These are phyloP conservation scores for Caenorhabditis macrosperma DNA, from an alignment of 2,888 invertebrate genomes.

Conservation along the genomic window DNA sequence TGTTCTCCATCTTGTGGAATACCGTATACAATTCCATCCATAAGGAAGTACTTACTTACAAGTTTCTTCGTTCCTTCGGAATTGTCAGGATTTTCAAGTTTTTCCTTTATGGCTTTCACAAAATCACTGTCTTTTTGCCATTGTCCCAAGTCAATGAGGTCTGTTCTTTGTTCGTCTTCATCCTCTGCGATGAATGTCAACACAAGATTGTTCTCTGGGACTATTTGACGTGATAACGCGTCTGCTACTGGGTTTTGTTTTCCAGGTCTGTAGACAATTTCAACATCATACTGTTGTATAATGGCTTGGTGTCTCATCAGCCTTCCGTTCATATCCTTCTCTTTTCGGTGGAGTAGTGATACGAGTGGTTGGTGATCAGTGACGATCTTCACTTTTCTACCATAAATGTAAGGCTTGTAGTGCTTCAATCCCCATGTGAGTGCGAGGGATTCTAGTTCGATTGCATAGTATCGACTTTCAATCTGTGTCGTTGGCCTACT, in stretches of 20 bases:
- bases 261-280: conserved; percentile 43
- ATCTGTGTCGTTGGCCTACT: conserved; percentile 20
- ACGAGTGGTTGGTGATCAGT: conserved; percentile 24
- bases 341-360: conserved; percentile 13
- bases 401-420: conserved; percentile 47
- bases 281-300: background rate
- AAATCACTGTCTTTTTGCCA: too few relatives aligned
- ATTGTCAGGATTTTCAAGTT: too few relatives aligned
- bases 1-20: too few relatives aligned
- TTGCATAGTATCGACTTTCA: conserved; percentile 36
- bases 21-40: too few relatives aligned
- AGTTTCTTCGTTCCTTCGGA: too few relatives aligned
- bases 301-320: conserved; percentile 3
- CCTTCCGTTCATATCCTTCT: conserved; percentile 12
- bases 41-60: too few relatives aligned
- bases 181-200: too few relatives aligned
- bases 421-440: conserved; percentile 25
- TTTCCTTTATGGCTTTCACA: too few relatives aligned
- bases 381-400: conserved; percentile 10
- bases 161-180: too few relatives aligned
- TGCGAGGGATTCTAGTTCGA: conserved; percentile 56
- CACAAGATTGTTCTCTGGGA: too few relatives aligned
- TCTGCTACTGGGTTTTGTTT: conserved; percentile 48
- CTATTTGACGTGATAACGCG: too few relatives aligned
- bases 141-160: too few relatives aligned